A percentile compares a stretch with the other conserved stretches of the same genome.
Evolutionary conservation across 2,888 invertebrate genomes (phyloP).

Genomic region (Pegoplata infirma): DNA sequence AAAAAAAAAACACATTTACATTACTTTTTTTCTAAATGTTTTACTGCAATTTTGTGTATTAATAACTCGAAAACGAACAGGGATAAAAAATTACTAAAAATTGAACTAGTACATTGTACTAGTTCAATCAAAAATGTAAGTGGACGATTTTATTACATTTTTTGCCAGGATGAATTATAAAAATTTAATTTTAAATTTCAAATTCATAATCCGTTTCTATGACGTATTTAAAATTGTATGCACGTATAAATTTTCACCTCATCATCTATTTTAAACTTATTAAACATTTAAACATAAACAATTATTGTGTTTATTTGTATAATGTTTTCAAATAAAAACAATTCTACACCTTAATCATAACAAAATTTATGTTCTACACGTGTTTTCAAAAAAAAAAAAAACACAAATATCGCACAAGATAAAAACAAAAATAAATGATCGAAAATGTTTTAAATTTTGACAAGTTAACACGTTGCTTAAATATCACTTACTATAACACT

Average conservation of each 20-base stretch:
- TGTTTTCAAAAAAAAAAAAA: conserved; percentile 13
- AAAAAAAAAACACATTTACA: too few relatives aligned
- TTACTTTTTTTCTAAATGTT: too few relatives aligned
- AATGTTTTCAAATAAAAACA: neutral
- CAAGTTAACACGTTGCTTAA: neutral
- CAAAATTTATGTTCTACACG: conserved; percentile 32
- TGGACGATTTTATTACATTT: too few relatives aligned
- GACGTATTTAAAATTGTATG: neutral
- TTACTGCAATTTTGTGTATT: too few relatives aligned
- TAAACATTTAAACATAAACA: neutral
- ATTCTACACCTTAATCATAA: neutral
- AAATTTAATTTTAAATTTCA: too few relatives aligned
- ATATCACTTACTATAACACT: neutral
- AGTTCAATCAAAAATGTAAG: too few relatives aligned
- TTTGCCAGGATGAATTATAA: too few relatives aligned
- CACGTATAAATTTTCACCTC: neutral
- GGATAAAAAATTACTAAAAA: too few relatives aligned
- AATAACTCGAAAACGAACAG: too few relatives aligned
- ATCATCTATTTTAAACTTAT: conserved; percentile 19
- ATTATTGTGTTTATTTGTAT: neutral
- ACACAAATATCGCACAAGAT: conserved; percentile 4
- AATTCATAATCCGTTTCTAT: too few relatives aligned
- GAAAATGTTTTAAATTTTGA: conserved; percentile 37
- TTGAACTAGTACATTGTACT: too few relatives aligned
- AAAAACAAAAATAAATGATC: too few relatives aligned